phyloP scores from a whole-genome alignment of 2,113 vertebrate species.

The Brachyhypopomus occidentalis region DNA sequence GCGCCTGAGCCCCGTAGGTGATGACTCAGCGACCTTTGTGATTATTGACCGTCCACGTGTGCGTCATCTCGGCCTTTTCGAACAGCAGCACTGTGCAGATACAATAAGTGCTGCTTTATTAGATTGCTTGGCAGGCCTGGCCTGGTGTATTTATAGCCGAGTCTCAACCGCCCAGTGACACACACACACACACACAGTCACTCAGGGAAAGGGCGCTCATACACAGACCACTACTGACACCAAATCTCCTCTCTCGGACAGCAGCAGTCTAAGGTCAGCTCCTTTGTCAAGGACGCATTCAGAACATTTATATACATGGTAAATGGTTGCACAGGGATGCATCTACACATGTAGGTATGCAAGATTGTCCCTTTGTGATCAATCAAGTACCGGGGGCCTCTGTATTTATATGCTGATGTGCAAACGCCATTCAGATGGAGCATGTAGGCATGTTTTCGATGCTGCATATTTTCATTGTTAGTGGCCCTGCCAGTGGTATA shows the following conservation, averaged over 20 bases:
- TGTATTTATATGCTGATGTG: too few species aligned
- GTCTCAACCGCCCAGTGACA: slow-evolving; percentile 61
- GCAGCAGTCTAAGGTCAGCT: not conserved
- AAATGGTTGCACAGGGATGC: too few species aligned
- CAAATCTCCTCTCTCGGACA: too few species aligned
- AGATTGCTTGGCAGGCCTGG: slow-evolving; percentile 29
- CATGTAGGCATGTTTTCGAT: too few species aligned
- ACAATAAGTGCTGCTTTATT: slow-evolving; percentile 46
- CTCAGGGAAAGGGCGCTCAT: not conserved
- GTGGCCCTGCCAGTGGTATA: not conserved
- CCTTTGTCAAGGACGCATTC: not conserved
- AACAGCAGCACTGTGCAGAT: slow-evolving; percentile 32
- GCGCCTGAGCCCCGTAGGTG: slow-evolving; percentile 12
- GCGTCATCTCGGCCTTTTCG: slow-evolving; percentile 26
- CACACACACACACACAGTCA: slow-evolving; percentile 40
- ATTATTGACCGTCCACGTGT: slow-evolving; percentile 3
- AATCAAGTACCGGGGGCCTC: too few species aligned
- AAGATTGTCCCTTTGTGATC: too few species aligned
- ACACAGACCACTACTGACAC: not conserved
- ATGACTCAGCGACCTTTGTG: slow-evolving; percentile 42
- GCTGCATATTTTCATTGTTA: too few species aligned
- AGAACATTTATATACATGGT: not conserved
- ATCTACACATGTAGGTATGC: too few species aligned
- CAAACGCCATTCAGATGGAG: too few species aligned
- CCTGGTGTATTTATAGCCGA: slow-evolving; percentile 49